Evolutionary conservation across 2,113 vertebrate genomes (phyloP).

Genomic region (Pedionomus torquatus): DNA sequence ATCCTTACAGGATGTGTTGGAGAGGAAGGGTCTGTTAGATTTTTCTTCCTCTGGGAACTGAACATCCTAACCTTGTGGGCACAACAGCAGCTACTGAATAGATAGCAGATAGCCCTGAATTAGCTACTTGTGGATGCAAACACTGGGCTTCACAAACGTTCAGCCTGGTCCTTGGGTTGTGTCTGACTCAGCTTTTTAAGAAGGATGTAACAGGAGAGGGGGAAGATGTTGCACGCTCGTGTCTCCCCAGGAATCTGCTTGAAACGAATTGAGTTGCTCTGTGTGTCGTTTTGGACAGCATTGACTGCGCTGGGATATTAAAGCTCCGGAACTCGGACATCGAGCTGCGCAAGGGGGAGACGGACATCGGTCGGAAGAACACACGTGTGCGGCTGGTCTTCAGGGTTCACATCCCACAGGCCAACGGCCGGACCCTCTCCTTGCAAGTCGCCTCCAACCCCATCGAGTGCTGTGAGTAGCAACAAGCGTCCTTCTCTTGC

Average conservation of each 20-base stretch:
- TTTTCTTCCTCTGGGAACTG: background rate
- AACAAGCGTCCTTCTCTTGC: background rate
- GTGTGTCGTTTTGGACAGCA: slow-evolving; percentile 74
- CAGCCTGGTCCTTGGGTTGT: background rate
- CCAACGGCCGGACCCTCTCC: slow-evolving; percentile 88
- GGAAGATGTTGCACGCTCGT: accelerated
- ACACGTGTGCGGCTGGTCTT: slow-evolving; percentile 92
- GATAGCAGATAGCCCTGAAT: background rate
- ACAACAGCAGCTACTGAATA: background rate
- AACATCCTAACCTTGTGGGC: background rate
- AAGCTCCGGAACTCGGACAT: slow-evolving; percentile 96
- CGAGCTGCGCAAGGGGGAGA: slow-evolving; percentile 94
- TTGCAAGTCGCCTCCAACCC: slow-evolving; percentile 91
- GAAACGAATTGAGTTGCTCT: background rate
- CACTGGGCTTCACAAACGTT: background rate
- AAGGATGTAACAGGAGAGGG: background rate
- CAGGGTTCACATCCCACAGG: slow-evolving; percentile 90
- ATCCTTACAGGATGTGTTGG: background rate
- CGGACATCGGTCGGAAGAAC: slow-evolving; percentile 95
- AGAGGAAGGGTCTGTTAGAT: background rate
- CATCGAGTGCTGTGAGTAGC: slow-evolving; percentile 94
- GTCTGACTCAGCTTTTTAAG: background rate
- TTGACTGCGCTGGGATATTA: slow-evolving; percentile 93
- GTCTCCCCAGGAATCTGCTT: background rate
- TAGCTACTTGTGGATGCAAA: background rate